These are phyloP conservation scores for Scaptomyza pallida DNA, from an alignment of 1,140 invertebrate genomes.

Conservation along the genomic window DNA sequence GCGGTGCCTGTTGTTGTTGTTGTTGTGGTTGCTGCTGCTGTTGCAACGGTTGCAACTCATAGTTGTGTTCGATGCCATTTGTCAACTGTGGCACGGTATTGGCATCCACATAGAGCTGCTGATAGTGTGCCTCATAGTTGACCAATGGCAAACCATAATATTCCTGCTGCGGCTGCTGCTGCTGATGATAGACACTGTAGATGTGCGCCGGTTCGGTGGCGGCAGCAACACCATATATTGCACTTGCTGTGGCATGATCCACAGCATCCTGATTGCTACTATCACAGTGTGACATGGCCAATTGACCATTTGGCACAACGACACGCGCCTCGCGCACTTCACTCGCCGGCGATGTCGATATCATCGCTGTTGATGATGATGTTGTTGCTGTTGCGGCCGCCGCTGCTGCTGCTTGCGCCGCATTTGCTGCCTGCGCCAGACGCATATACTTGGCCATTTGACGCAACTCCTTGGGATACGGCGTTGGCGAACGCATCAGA, in stretches of 20 bases:
- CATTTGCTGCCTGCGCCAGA: conserved; percentile 56
- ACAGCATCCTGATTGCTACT: conserved; percentile 72
- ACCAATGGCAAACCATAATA: conserved; percentile 68
- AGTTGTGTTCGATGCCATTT: conserved; percentile 65
- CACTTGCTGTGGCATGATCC: conserved; percentile 67
- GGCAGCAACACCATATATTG: conserved; percentile 60
- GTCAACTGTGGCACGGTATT: conserved; percentile 60
- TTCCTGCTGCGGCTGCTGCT: conserved; percentile 56
- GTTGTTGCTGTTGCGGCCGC: conserved; percentile 4
- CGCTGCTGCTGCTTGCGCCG: conserved; percentile 33
- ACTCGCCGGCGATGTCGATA: conserved; percentile 30
- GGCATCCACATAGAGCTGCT: conserved; percentile 73
- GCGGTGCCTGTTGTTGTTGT: conserved; percentile 47
- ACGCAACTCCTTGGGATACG: conserved; percentile 95
- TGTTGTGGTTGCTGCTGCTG: conserved; percentile 53
- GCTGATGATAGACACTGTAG: conserved; percentile 63
- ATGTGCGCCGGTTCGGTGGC: conserved; percentile 55
- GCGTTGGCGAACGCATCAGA: conserved; percentile 93
- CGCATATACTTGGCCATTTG: conserved; percentile 90
- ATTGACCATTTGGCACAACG: conserved; percentile 68
- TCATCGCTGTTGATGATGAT: background rate
- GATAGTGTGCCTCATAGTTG: conserved; percentile 69
- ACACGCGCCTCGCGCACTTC: conserved; percentile 73
- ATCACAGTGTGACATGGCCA: conserved; percentile 68
- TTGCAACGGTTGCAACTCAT: conserved; percentile 67